phyloP scores from a whole-genome alignment of 2,888 invertebrate species.

The Chrysolina americana region DNA sequence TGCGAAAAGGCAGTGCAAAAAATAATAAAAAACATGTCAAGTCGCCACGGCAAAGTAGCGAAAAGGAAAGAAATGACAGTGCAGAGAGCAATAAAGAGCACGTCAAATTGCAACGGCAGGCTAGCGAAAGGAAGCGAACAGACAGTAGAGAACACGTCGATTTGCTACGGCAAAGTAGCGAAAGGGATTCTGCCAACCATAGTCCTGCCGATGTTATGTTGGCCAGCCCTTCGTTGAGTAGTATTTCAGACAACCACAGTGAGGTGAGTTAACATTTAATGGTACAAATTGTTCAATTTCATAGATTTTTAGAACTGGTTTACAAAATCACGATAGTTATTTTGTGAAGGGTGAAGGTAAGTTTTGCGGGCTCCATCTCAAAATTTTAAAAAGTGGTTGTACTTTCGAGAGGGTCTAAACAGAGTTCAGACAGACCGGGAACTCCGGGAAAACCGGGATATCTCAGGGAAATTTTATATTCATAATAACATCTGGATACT shows the following conservation, averaged over 20 bases:
- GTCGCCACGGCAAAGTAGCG: too few relatives aligned
- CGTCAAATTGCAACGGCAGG: neutral
- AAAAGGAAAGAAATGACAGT: constrained; percentile 34
- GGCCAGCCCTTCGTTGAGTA: constrained; percentile 79
- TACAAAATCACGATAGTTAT: too few relatives aligned
- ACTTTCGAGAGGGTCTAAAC: too few relatives aligned
- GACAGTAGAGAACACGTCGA: neutral
- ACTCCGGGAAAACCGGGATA: too few relatives aligned
- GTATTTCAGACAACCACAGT: constrained; percentile 80
- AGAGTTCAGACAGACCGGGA: too few relatives aligned
- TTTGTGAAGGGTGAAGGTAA: too few relatives aligned
- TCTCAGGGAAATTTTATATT: too few relatives aligned
- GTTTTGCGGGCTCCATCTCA: too few relatives aligned
- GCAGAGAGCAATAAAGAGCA: constrained; percentile 14
- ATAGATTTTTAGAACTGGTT: too few relatives aligned
- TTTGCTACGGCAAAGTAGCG: constrained; percentile 65
- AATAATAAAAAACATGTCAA: neutral
- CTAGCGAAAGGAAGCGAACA: neutral
- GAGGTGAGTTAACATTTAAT: constrained; percentile 66
- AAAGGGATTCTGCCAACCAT: constrained; percentile 83
- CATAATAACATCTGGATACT: too few relatives aligned
- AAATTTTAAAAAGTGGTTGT: too few relatives aligned
- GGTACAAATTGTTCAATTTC: too few relatives aligned
- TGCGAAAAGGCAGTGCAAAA: constrained; percentile 47
- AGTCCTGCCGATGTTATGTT: constrained; percentile 81